Evolutionary conservation across 1,140 invertebrate species (phyloP).

Genomic region (Subanguina moxae): DNA sequence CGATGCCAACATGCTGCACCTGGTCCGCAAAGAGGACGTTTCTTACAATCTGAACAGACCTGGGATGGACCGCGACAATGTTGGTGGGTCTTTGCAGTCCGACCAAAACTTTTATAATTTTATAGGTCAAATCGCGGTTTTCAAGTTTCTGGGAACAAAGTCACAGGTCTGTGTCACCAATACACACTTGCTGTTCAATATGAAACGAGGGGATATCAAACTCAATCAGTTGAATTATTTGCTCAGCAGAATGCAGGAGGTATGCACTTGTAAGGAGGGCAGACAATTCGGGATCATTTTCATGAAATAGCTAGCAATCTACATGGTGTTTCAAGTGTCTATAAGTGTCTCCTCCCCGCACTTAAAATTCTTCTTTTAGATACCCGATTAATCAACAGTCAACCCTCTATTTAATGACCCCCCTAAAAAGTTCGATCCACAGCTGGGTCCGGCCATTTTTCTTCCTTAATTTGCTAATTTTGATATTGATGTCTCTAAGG

Average conservation of each 20-base stretch:
- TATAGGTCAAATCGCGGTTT: constrained; percentile 13
- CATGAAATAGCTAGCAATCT: no score
- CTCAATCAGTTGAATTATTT: constrained; percentile 21
- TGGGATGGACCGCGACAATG: constrained; percentile 15
- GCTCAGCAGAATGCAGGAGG: constrained; percentile 13
- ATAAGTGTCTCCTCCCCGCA: no score
- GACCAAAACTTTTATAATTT: background rate
- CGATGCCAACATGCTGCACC: background rate
- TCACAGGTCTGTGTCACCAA: constrained; percentile 20
- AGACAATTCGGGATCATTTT: background rate
- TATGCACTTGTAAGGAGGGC: background rate
- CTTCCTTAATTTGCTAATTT: no score
- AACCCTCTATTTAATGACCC: no score
- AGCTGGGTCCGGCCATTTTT: no score
- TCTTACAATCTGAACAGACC: constrained; percentile 11
- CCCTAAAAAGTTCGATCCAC: no score
- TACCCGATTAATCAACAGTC: no score
- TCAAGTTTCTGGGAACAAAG: constrained; percentile 3
- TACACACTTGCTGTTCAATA: constrained; percentile 22
- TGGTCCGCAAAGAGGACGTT: constrained; percentile 5
- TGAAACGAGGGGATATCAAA: constrained; percentile 16
- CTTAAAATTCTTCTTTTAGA: no score
- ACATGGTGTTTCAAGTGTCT: no score
- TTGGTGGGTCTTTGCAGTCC: constrained; percentile 1
- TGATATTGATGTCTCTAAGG: no score